Percentiles rank a stretch among this genome's conserved stretches.
phyloP scores from a whole-genome alignment of 2,113 vertebrate species.

The Ceratotherium simum region DNA sequence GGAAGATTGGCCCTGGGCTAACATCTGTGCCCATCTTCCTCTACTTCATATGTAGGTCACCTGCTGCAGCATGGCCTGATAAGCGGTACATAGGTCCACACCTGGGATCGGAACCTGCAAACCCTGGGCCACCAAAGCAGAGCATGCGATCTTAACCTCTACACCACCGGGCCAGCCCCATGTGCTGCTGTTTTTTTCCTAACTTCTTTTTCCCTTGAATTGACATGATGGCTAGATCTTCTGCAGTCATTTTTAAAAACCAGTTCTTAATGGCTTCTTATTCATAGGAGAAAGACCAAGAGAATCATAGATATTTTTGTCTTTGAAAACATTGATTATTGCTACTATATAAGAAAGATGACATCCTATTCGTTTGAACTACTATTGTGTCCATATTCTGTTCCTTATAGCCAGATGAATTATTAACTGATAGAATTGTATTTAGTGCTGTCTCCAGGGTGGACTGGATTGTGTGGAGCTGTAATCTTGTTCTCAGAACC shows the following conservation, averaged over 20 bases:
- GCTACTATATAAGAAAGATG: neutral
- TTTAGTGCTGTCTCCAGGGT: neutral
- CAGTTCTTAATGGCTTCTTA: neutral
- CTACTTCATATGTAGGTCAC: too few relatives aligned
- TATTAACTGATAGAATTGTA: neutral
- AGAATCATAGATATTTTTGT: constrained; percentile 17
- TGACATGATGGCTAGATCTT: neutral
- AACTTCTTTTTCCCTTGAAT: neutral
- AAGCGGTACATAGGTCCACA: too few relatives aligned
- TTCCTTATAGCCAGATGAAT: neutral
- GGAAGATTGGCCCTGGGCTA: too few relatives aligned
- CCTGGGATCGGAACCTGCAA: too few relatives aligned
- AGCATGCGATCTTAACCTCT: too few relatives aligned
- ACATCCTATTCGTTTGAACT: neutral
- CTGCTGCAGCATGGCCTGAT: too few relatives aligned
- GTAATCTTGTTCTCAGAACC: neutral
- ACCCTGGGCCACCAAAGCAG: too few relatives aligned
- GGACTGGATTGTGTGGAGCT: neutral
- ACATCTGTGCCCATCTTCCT: too few relatives aligned
- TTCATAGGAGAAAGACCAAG: neutral
- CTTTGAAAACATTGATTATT: neutral
- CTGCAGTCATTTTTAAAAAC: neutral
- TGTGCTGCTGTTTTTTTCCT: neutral
- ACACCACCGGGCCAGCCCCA: too few relatives aligned
- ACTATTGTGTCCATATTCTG: neutral